Conservation (phyloP, 2,113 vertebrate genomes). For the Tyto alba region DNA sequence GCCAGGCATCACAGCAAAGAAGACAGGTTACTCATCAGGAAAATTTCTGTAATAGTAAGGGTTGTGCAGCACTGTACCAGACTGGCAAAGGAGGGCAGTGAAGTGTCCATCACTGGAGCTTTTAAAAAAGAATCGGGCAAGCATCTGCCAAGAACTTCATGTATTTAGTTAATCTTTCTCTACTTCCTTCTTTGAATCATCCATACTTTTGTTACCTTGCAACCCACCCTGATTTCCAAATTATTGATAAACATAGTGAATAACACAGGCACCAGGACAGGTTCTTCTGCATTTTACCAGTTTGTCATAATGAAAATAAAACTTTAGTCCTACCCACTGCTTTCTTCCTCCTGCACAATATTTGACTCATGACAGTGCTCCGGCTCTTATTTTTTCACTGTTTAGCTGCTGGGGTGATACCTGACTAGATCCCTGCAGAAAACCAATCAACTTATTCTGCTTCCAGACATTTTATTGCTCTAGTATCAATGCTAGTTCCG, state of each 20-base stretch:
- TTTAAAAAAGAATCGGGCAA: neutral
- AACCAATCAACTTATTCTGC: neutral
- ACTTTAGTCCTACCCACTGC: neutral
- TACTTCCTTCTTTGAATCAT: neutral
- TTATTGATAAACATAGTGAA: neutral
- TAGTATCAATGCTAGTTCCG: neutral
- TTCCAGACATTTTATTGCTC: neutral
- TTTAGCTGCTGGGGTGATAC: neutral
- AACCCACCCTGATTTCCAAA: neutral
- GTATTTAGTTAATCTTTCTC: neutral
- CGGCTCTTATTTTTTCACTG: neutral
- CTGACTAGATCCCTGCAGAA: neutral
- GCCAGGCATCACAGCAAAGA: neutral
- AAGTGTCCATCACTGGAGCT: neutral
- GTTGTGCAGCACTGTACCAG: neutral
- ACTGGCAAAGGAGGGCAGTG: neutral
- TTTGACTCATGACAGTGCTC: neutral
- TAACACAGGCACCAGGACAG: neutral
- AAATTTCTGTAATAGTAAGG: neutral
- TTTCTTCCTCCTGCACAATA: neutral
- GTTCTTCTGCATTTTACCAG: neutral
- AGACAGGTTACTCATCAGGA: neutral
- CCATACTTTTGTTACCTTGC: neutral
- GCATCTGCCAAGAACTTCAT: neutral
- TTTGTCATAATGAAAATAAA: neutral